phyloP scores from a whole-genome alignment of 2,113 vertebrate genomes.

The Oriolus oriolus region DNA sequence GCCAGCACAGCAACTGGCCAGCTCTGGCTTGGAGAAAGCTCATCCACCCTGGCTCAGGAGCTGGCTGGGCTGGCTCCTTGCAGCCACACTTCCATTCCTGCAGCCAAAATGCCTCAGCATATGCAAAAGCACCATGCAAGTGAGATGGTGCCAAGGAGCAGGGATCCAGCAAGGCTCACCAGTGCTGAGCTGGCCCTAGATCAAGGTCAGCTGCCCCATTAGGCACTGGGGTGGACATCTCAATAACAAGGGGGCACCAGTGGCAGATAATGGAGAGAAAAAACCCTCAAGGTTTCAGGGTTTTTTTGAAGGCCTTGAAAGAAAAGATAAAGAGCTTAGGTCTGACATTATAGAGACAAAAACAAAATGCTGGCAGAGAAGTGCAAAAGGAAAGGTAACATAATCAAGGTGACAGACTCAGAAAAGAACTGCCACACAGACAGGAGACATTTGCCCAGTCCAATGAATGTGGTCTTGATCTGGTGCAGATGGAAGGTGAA shows the following conservation, averaged over 20 bases:
- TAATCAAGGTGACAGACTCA: neutral
- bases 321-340: neutral
- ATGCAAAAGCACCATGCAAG: fast-evolving
- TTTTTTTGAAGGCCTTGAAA: neutral
- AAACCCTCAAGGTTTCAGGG: neutral
- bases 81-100: fast-evolving
- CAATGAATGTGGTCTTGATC: neutral
- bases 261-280: neutral
- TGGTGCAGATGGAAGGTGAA: neutral
- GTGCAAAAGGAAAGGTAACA: neutral
- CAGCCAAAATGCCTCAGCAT: neutral
- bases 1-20: fast-evolving
- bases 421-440: neutral
- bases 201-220: neutral
- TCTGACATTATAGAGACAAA: neutral
- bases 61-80: fast-evolving
- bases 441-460: neutral
- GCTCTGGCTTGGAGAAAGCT: neutral
- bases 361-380: neutral
- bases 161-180: neutral
- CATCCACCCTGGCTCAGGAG: neutral
- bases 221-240: neutral
- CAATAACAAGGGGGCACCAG: neutral
- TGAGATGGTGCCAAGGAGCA: fast-evolving
- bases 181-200: neutral